A percentile compares a stretch with the other conserved stretches of the same genome.
phyloP scores from a whole-genome alignment of 2,888 invertebrate species.

The Drosophila tanythrix region DNA sequence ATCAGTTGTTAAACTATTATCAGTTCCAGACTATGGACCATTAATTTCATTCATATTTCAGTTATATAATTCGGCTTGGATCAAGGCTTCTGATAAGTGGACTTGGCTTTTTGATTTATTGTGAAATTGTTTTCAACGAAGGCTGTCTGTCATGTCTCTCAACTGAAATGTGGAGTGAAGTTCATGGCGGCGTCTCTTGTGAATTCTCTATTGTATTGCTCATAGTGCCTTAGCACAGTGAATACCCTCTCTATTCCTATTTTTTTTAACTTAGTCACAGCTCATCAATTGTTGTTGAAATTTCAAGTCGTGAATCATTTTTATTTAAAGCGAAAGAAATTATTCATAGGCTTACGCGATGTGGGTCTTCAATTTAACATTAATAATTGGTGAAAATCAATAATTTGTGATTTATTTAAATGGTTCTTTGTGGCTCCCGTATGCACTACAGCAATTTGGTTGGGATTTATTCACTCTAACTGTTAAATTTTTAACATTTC shows the following conservation, averaged over 20 bases:
- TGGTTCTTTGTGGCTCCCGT: neutral
- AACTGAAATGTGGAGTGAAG: constrained; percentile 53
- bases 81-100: constrained; percentile 59
- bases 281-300: constrained; percentile 7
- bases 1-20: constrained; percentile 53
- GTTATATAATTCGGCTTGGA: constrained; percentile 46
- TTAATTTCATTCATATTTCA: constrained; percentile 32
- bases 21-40: constrained; percentile 42
- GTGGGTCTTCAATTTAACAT: constrained; percentile 7
- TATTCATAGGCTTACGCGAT: constrained; percentile 30
- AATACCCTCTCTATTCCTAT: constrained; percentile 23
- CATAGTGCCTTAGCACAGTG: neutral
- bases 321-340: constrained; percentile 22
- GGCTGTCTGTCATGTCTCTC: constrained; percentile 39
- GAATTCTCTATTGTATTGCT: neutral
- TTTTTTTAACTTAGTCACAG: constrained; percentile 36
- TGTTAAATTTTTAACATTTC: constrained; percentile 8
- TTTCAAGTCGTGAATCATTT: constrained; percentile 39
- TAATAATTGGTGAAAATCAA: neutral
- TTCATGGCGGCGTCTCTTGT: constrained; percentile 43
- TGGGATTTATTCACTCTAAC: constrained; percentile 14
- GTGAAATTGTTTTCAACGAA: constrained; percentile 26
- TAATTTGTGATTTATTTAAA: neutral
- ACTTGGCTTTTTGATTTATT: constrained; percentile 21
- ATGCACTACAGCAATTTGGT: neutral